Base-by-base conservation (phyloP, 2,797 vertebrate species). In the Choloepus didactylus region DNA sequence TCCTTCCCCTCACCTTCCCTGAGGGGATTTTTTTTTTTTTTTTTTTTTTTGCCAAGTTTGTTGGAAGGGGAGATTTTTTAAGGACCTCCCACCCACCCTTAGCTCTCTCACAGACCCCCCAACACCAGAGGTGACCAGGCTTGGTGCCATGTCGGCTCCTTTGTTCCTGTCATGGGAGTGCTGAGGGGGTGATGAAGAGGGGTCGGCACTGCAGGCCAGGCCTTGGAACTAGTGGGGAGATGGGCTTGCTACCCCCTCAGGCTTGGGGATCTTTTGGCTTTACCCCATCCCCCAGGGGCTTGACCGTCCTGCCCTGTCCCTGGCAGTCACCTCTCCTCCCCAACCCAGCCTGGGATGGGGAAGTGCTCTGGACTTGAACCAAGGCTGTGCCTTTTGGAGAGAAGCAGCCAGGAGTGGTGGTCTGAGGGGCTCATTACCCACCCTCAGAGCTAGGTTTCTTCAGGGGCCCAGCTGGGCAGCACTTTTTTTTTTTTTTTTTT, bases 401-500 rank as follows among this genome's bases (percentile, higher is more conserved):
- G 62, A 56, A n/a, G 31, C 16, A 19, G 38, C 64, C 46, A 1
- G 31, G 31, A 60, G 18, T 51, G n/a, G 69, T 44, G 76, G 83
- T 46, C 85, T 16, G 19, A 72, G 67, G 84, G 91, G 85, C 67
- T 94, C 10, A 3, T 67, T 27, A 4, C 93, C 76, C 29, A 64
- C 70, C 79, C 77, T 96, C 87, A 87, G 97, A 97, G 64, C 93
- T 64, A 12, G 72, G 54, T 93, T 72, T 95, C 83, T 94, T 96
- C 92, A 49, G 87, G 95, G 49, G n/a, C 95, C 95, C 88, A 81
- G 56, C 35, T 46, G 62, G 96, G 83, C 67, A 93, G 96, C 97
- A 97, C 97, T 97, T 97, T 96, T 76, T 27, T 70, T 94, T 35
- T 35, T 35, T 35, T 35, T 35, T 35, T 97, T 97, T 96, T 76